Evolutionary conservation across 2,113 vertebrate species (phyloP), one percentile per base, ranked within the genome.

Genomic region (Carlito syrichta): DNA sequence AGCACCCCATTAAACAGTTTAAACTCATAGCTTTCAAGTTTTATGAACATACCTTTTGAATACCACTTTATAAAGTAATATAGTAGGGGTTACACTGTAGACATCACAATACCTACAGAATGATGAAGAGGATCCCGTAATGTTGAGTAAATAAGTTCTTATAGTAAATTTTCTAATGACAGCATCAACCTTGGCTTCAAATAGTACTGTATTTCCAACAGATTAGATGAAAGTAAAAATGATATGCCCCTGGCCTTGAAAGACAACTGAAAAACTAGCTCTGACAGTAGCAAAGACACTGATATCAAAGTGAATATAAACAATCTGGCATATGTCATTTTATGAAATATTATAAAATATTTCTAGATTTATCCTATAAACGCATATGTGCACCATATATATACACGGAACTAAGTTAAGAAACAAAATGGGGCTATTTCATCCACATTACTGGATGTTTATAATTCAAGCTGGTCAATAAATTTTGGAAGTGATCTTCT

Each of bases 291-390:
- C 32, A 87, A 93, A 86, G 50, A 74, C 52, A 40, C 25, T 60
- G 69, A 54, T 69, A 86, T n/a, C 77, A 73, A 90, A 92, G 38
- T 78, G 58, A 76, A 87, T 43, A 30, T 60, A 96, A 86, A 83
- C n/a, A 86, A 86, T 54, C 23, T 30, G 48, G 38, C 13, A 90
- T 12, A n/a, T 0, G 45, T 30, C 60, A 7, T 85, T 84, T 81
- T 43, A 48, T n/a, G 45, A 71, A 96, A 60, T 60, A 54, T 54
- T 45, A 83, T 20, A 69, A 91, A 83, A 56, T 48, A 48, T 35
- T 77, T 32, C 35, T 66, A 89, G 69, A 63, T 71, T 54, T 84
- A 74, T 62, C 71, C 38, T 52, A 22, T 43, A 89, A 93, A 85
- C 38, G 40, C 20, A 50, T 17, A 50, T 82, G 38, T 20, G 2